Base-by-base conservation (phyloP, 2,113 vertebrate genomes). In the Melanerpes formicivorus region DNA sequence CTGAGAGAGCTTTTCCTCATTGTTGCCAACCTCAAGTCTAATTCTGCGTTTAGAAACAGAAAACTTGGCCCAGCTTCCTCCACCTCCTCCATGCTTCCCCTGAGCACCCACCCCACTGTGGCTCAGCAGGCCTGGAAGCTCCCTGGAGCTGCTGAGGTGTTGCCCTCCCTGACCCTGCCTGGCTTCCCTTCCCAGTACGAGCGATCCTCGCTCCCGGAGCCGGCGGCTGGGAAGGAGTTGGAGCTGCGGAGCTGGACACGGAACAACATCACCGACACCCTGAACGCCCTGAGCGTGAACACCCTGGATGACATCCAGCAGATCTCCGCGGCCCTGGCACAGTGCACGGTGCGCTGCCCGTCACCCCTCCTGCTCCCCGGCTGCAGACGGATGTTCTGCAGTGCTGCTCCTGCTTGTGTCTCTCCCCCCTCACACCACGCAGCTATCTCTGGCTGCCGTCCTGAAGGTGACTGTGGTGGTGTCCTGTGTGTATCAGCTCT, bases 281-380 rank as follows among this genome's bases (percentile, higher is more conserved):
- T 99, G 93, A 99, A 99, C 6, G 98, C 99, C 1, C 95, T 99
- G 54, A 98, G 99, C 19, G 98, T 99, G 63, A 98, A 96, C 96
- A 99, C 99, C 0, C 99, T 99, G 21, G 99, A 98, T 4, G 99
- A 99, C 86, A 99, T 99, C 97, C 98, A 98, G 96, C 99, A 99
- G 97, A 99, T 99, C 10, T 98, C 99, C 0, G 99, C 99, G 0
- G 98, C 98, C 8, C 89, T 99, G 93, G 99, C 99, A 0, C 99
- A 99, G 97, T 99, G 99, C 98, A 99, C 98, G 97, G 99, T 99
- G 97, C 18, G 98, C 21, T 60, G 55, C 58, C 32, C 11, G 6
- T 1, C 63, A 5, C 62, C 9, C 59, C 54, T 50, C 37, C 32
- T 14, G 22, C 37, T 64, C 73, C 67, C 56, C 93, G 66, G 40